These are phyloP conservation scores for Eriosoma lanigerum DNA, from an alignment of 1,140 invertebrate species.

Conservation along the genomic window DNA sequence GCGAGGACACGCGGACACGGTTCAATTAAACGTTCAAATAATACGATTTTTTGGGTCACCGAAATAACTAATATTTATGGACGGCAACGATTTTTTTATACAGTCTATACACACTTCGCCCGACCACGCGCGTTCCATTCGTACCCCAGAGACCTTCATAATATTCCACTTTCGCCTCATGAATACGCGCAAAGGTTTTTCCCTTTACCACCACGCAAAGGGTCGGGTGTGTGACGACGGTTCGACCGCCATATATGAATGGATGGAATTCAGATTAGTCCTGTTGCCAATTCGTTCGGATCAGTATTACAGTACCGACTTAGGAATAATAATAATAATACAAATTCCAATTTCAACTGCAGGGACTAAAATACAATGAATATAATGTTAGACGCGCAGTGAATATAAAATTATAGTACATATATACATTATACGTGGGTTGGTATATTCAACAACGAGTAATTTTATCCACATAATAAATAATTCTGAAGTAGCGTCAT, in stretches of 20 bases:
- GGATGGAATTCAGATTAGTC: conserved; percentile 11
- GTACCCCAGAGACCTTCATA: conserved; percentile 34
- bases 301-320: neutral
- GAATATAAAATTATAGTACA: no score
- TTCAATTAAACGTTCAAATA: conserved; percentile 24
- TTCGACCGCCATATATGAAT: neutral
- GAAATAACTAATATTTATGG: conserved; percentile 13
- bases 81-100: conserved; percentile 4
- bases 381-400: no score
- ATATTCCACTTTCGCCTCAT: conserved; percentile 39
- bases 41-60: neutral
- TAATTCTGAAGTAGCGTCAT: no score
- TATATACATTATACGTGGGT: no score
- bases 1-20: neutral
- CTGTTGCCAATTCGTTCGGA: neutral
- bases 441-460: neutral
- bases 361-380: neutral
- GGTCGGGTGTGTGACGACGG: neutral
- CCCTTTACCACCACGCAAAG: neutral
- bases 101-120: neutral
- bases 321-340: neutral
- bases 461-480: neutral
- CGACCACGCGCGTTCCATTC: neutral
- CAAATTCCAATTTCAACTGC: conserved; percentile 6
- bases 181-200: conserved; percentile 26